phyloP scores from a whole-genome alignment of 2,797 vertebrate genomes.

The Dipus sagitta region DNA sequence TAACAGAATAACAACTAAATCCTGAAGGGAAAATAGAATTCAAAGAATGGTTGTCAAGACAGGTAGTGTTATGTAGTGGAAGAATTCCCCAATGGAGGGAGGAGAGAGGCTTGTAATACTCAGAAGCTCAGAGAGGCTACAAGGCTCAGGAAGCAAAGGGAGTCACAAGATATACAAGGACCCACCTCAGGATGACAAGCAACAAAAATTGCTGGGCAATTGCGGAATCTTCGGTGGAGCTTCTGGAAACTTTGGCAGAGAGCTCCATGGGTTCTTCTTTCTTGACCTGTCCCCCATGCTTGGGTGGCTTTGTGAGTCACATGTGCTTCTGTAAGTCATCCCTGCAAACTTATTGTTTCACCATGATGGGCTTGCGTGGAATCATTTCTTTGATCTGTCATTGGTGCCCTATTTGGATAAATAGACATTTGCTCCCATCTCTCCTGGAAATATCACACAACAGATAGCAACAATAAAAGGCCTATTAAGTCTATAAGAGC shows the following conservation, averaged over 20 bases:
- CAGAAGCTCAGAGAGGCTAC: too few species aligned
- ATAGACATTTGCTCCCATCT: not conserved
- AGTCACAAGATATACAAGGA: not conserved
- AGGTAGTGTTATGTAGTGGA: too few species aligned
- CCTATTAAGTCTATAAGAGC: not conserved
- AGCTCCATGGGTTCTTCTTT: not conserved
- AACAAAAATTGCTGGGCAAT: too few species aligned
- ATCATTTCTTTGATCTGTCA: not conserved
- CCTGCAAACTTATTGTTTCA: not conserved
- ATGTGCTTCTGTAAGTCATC: not conserved
- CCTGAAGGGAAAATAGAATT: not conserved
- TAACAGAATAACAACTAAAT: not conserved
- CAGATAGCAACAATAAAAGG: not conserved
- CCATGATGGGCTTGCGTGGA: not conserved
- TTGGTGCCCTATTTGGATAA: not conserved
- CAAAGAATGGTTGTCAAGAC: not conserved
- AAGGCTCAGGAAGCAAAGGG: not conserved
- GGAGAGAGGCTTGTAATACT: too few species aligned
- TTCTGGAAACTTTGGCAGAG: not conserved
- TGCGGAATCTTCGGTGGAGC: too few species aligned
- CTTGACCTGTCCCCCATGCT: not conserved
- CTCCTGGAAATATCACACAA: not conserved
- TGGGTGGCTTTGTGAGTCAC: not conserved
- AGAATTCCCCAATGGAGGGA: too few species aligned
- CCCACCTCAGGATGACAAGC: too few species aligned